A percentile compares a stretch with the other conserved stretches of the same genome.
Conservation (phyloP, 35 echinoderm and acorn worm species). For the Lytechinus variegatus region DNA sequence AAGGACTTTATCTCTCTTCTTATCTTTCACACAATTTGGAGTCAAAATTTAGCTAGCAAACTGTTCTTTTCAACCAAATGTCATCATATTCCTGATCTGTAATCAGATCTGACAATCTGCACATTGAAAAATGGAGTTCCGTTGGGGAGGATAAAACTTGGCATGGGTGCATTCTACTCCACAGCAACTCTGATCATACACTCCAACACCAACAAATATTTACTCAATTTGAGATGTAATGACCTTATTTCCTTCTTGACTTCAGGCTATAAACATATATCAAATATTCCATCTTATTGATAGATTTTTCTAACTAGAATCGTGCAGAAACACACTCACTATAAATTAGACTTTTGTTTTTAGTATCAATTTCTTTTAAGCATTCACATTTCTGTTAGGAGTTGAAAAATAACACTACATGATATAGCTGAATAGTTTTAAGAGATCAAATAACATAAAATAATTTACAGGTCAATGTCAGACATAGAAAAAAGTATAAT, state of each 20-base stretch:
- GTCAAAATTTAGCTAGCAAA: neutral
- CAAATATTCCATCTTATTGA: neutral
- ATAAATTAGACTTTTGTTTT: constrained; percentile 1
- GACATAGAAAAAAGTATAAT: neutral
- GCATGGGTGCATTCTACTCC: neutral
- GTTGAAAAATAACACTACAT: neutral
- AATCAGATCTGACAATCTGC: neutral
- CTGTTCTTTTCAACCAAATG: neutral
- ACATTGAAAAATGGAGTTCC: neutral
- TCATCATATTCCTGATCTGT: neutral
- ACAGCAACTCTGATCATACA: neutral
- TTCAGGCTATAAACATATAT: neutral
- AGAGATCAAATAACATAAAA: neutral
- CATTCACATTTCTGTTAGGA: neutral
- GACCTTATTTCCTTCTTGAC: neutral
- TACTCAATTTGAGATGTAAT: constrained; percentile 5
- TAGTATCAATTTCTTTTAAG: neutral
- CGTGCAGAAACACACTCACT: neutral
- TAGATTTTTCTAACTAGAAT: neutral
- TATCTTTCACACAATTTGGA: neutral
- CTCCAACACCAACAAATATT: neutral
- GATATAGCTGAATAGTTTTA: neutral
- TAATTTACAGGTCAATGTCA: neutral
- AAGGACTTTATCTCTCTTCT: neutral
- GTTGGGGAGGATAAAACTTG: neutral